Base-by-base conservation (phyloP, 2,888 invertebrate genomes). In the Drosophila birchii region DNA sequence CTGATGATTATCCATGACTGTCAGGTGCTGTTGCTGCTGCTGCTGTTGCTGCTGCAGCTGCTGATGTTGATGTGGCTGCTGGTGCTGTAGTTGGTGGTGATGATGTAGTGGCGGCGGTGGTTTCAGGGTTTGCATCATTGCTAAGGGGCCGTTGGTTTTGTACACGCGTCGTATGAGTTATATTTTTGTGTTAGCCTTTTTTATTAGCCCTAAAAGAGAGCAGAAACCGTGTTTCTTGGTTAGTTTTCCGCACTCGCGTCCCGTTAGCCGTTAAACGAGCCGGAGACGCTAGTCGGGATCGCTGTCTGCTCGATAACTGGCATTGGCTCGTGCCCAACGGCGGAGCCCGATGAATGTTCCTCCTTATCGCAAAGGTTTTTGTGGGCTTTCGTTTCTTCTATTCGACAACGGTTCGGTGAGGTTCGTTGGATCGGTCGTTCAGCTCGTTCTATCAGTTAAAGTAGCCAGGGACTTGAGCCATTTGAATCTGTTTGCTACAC, bases 101-200 rank as follows among this genome's bases (percentile, higher is more conserved):
- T 88, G 88, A 76, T 82, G 88, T 75, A 86, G 81, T 76, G 86
- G 82, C 78, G 90, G 90, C 75, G 91, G 91, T 72, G 91, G 91
- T 83, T 91, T 88, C 88, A 92, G 86, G 70, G 91, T 88, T 88
- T 92, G 92, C 91, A 92, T 92, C 91, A 92, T 92, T 79, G 91
- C 90, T 84, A 83, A 75, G 76, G 81, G 51, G 29, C 51, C 56
- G 39, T 45, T 26, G 44, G 29, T 60, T 60, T 74, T 41, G 55
- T 43, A 43, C 71, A 72, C 72, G 72, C 34, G 60, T 32, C 75
- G 67, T 56, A 56, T 74, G 67, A 64, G 67, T 60, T 54, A 70
- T 70, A 60, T 70, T 54, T 47, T 54, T 47, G 20, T 32, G 26
- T 58, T 43, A 45, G 38, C 14, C 51, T 51, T 51, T 36, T 20